Evolutionary conservation across 2,797 vertebrate genomes (phyloP).

Genomic region (Xenopus petersii): DNA sequence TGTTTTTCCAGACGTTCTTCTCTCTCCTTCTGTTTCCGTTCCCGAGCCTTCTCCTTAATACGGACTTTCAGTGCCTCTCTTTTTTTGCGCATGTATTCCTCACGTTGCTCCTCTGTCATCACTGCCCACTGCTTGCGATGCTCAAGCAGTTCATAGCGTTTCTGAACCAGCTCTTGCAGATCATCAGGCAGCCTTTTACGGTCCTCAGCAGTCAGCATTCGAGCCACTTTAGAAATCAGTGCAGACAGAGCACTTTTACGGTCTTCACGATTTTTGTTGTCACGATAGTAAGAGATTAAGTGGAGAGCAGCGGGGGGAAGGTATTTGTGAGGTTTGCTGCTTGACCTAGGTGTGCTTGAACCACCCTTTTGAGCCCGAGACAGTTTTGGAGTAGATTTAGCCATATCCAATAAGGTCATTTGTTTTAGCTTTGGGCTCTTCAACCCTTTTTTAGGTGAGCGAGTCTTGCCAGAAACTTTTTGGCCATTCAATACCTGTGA

Average conservation of each 20-base stretch:
- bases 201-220: constrained; percentile 82
- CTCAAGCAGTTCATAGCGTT: constrained; percentile 88
- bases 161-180: constrained; percentile 81
- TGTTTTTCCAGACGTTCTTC: constrained; percentile 82
- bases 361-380: constrained; percentile 72
- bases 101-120: constrained; percentile 87
- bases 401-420: constrained; percentile 89
- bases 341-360: constrained; percentile 67
- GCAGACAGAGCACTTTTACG: constrained; percentile 85
- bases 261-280: constrained; percentile 90
- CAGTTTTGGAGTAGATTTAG: constrained; percentile 78
- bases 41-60: constrained; percentile 85
- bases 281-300: constrained; percentile 91
- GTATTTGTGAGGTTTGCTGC: constrained; percentile 82
- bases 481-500: constrained; percentile 77
- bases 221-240: constrained; percentile 86
- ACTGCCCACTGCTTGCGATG: constrained; percentile 85
- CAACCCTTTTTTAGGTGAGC: constrained; percentile 78
- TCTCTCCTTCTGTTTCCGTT: constrained; percentile 87
- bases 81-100: constrained; percentile 83
- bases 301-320: constrained; percentile 88
- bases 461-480: constrained; percentile 69
- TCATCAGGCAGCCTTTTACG: constrained; percentile 87
- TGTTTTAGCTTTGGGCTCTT: constrained; percentile 87
- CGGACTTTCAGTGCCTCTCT: constrained; percentile 85